These are phyloP conservation scores for Clupea harengus DNA, from an alignment of 2,113 vertebrate genomes.

Conservation along the genomic window DNA sequence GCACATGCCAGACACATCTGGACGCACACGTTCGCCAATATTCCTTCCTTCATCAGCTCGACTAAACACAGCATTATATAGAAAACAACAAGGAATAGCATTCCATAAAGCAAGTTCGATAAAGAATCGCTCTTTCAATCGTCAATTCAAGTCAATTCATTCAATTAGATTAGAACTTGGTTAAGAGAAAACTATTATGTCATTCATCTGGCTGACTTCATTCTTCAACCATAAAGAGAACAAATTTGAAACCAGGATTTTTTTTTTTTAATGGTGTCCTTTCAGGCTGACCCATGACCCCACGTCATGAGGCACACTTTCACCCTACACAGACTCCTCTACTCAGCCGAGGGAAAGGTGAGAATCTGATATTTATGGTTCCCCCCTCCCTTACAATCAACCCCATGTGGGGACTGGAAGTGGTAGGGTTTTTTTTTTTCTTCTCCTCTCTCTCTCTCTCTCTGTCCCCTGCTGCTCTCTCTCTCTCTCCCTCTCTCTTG, in stretches of 20 bases:
- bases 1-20: background rate
- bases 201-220: background rate
- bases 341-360: constrained; percentile 27
- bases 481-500: background rate
- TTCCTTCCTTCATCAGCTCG: background rate
- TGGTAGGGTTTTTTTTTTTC: background rate
- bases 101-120: background rate
- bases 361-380: constrained; percentile 30
- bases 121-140: background rate
- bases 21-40: background rate
- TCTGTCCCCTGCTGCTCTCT: background rate
- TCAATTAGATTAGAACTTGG: background rate
- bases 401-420: background rate
- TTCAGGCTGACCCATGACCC: background rate
- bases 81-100: background rate
- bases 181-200: background rate
- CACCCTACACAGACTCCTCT: background rate
- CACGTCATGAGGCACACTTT: background rate
- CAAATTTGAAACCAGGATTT: background rate
- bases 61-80: background rate
- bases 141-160: background rate
- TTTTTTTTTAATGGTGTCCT: background rate
- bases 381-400: too few species aligned
- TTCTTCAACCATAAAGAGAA: too few species aligned
- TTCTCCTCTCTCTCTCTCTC: constrained; percentile 11